Conservation (phyloP, 2,113 vertebrate genomes). For the Typhlomys cinereus region DNA sequence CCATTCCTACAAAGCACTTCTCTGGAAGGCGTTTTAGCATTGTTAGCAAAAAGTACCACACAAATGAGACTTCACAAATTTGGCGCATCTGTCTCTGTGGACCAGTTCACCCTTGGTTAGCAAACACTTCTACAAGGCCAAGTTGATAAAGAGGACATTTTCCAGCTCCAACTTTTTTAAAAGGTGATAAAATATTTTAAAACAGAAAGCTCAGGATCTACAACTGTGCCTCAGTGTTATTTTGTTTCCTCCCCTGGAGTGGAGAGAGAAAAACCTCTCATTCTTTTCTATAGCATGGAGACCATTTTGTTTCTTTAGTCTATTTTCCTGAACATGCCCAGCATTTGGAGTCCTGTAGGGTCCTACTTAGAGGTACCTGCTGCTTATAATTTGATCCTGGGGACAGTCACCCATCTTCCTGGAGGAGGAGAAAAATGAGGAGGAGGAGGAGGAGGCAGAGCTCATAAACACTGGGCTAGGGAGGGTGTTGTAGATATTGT, state of each 20-base stretch:
- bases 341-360: not conserved
- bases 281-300: not conserved
- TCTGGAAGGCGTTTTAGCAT: not conserved
- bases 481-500: not conserved
- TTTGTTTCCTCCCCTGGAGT: not conserved
- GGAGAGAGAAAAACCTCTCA: too few relatives aligned
- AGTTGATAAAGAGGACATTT: slow-evolving; percentile 2
- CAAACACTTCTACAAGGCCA: not conserved
- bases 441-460: not conserved
- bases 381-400: not conserved
- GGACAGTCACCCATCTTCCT: not conserved
- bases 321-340: not conserved
- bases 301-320: not conserved
- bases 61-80: not conserved
- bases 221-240: not conserved
- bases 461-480: not conserved
- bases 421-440: not conserved
- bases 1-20: not conserved
- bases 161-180: not conserved
- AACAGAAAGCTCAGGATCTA: not conserved
- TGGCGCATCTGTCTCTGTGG: not conserved
- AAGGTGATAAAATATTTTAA: not conserved
- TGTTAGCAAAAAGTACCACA: not conserved
- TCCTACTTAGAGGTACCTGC: not conserved
- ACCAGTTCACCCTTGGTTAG: not conserved